Evolutionary conservation across 2,797 vertebrate species (phyloP), one percentile per base, ranked within the genome.

Genomic region (Clangula hyemalis): DNA sequence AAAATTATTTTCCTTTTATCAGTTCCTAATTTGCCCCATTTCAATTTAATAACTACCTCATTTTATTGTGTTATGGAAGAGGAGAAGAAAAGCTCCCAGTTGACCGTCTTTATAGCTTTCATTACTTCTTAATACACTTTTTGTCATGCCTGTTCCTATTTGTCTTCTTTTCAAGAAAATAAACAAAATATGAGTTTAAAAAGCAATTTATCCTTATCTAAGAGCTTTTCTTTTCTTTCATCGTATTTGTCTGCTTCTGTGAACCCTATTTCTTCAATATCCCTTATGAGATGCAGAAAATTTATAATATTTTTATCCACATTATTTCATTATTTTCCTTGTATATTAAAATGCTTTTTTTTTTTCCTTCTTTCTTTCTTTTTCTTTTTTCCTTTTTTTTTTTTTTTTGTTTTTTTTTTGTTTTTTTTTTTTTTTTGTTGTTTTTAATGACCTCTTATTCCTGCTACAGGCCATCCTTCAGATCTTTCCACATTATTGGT

Each of bases 1-100:
- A 95, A 97, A 97, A 96, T 96, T 88, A 96, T 96, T 96, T 96
- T 96, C 85, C 87, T 91, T 95, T 95, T 96, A 96, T 96, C 91
- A 91, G 89, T 88, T 87, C 80, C 80, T 93, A 95, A 94, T 96
- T 96, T 96, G 56, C 47, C 87, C 89, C 83, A 84, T 95, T 95
- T 95, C 92, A 94, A 79, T 94, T 91, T 97, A 96, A 96, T 96
- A 95, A 93, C 87, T 85, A 89, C 73, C 70, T 94, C 73, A 92
- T 96, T 95, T 93, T 94, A 86, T 94, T 95, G 71, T 91, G 69
- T 94, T 95, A 96, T 60, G 28, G 87, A 89, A 57, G 49, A 94
- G 60, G 94, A 94, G 87, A 95, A 91, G 87, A 91, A 93, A 91
- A 84, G 70, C 83, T 97, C 95, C 89, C 96, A 93, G 70, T 70